Conservation (phyloP, 2,888 invertebrate genomes). For the Eurois occulta region DNA sequence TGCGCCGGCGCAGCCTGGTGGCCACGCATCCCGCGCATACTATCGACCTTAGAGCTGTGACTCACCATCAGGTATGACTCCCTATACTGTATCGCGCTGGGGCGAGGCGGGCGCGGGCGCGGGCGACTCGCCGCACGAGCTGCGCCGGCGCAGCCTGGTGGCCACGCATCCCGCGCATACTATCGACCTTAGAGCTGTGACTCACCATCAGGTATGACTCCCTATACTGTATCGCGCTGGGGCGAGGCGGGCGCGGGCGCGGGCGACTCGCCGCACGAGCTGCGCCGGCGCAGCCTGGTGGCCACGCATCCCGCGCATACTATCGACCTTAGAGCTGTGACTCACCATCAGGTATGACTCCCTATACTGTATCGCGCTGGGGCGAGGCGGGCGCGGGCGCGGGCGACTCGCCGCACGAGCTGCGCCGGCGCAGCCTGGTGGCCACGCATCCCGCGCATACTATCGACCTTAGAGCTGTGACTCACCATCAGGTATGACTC, state of each 20-base stretch:
- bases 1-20: slow-evolving; percentile 92
- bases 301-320: slow-evolving; percentile 95
- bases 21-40: slow-evolving; percentile 95
- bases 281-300: slow-evolving; percentile 92
- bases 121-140: slow-evolving; percentile 91
- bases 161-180: slow-evolving; percentile 95
- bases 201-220: slow-evolving; percentile 92
- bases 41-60: slow-evolving; percentile 93
- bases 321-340: slow-evolving; percentile 93
- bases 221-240: slow-evolving; percentile 79
- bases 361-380: slow-evolving; percentile 79
- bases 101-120: slow-evolving; percentile 92
- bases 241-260: slow-evolving; percentile 92
- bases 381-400: slow-evolving; percentile 92
- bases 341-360: slow-evolving; percentile 92
- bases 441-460: slow-evolving; percentile 95
- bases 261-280: slow-evolving; percentile 91
- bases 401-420: slow-evolving; percentile 91
- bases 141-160: slow-evolving; percentile 92
- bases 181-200: slow-evolving; percentile 93
- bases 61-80: slow-evolving; percentile 92
- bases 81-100: slow-evolving; percentile 79
- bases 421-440: slow-evolving; percentile 92
- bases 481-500: slow-evolving; percentile 92
- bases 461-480: slow-evolving; percentile 93